Percentiles rank a stretch among this genome's conserved stretches.
Evolutionary conservation across 2,888 invertebrate species (phyloP).

Genomic region (Stegophylla sp.): DNA sequence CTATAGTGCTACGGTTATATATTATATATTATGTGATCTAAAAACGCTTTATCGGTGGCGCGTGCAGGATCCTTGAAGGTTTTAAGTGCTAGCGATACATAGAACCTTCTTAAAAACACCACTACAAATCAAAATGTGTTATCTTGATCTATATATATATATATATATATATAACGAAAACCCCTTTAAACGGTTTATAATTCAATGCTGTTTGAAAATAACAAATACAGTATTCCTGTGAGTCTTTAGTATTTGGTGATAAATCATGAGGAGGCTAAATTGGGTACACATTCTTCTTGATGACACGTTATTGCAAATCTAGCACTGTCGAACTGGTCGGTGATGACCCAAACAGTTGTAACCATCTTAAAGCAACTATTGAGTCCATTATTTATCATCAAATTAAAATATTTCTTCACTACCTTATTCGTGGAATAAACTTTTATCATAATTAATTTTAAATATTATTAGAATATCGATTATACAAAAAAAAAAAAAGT

Average conservation of each 20-base stretch:
- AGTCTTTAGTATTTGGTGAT: not conserved
- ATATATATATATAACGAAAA: not conserved
- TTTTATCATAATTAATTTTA: too few relatives aligned
- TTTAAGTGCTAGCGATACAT: not conserved
- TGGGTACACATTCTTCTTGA: too few relatives aligned
- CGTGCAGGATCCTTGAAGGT: not conserved
- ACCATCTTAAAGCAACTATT: too few relatives aligned
- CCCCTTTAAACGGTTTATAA: slow-evolving; percentile 19
- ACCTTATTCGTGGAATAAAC: too few relatives aligned
- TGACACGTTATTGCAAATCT: too few relatives aligned
- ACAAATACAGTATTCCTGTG: not conserved
- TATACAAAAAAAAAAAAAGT: too few relatives aligned
- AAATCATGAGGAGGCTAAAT: too few relatives aligned
- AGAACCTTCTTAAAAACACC: slow-evolving; percentile 16
- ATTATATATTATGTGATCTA: slow-evolving; percentile 7
- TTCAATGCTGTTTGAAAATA: not conserved
- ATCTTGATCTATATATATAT: not conserved
- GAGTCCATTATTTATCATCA: too few relatives aligned
- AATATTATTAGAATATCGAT: too few relatives aligned
- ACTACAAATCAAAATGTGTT: slow-evolving; percentile 10
- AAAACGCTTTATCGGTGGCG: not conserved
- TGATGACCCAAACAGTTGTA: too few relatives aligned
- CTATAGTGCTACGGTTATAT: not conserved
- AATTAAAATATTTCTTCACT: too few relatives aligned
- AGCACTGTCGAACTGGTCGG: too few relatives aligned